Base-by-base conservation (phyloP, 2,888 invertebrate species). In the Ectropis crepuscularia region DNA sequence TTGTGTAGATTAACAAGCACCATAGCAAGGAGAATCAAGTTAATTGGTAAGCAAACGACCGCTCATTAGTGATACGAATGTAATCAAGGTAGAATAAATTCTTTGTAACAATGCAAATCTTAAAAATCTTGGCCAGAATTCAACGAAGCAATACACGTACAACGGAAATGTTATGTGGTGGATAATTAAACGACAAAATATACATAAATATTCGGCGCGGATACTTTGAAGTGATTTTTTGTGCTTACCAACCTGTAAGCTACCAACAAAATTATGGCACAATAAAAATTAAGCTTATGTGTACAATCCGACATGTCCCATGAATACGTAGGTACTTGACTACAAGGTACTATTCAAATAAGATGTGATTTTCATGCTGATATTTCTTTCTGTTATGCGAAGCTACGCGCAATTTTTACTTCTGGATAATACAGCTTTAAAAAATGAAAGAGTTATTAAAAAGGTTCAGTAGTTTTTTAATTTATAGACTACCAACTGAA, bases 31-130 rank as follows among this genome's bases (percentile, higher is more conserved):
- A 61, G 58, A 69, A 67, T 67, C 54, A 60, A 71, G 67, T 67
- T 69, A 71, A 71, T 71, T 69, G 68, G 59, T 69, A 60, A 53
- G 65, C 67, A 71, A 71, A 69, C 65, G 68, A 63, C 66, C 63
- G 61, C 50, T 53, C 42, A 65, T 69, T 65, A 66, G 62, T 60
- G 61, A 59, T 63, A 61, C 50, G 53, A 62, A 54, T 67, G 61
- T 59, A 68, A 72, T 69, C 57, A 67, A 53, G 48, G 47, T 51
- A 64, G 58, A 69, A 59, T 64, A 61, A 55, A 59, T 53, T 61
- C 64, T 61, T 67, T 68, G 68, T 68, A 58, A 59, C 43, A 53
- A 65, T 60, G 64, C 57, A 61, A 61, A 65, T 60, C 16, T 53
- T 60, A 51, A 59, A 53, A 60, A 53, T 65, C 57, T 61, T 45